These are phyloP conservation scores for Shargacucullia verbasci DNA, from an alignment of 2,888 invertebrate species.

Conservation along the genomic window DNA sequence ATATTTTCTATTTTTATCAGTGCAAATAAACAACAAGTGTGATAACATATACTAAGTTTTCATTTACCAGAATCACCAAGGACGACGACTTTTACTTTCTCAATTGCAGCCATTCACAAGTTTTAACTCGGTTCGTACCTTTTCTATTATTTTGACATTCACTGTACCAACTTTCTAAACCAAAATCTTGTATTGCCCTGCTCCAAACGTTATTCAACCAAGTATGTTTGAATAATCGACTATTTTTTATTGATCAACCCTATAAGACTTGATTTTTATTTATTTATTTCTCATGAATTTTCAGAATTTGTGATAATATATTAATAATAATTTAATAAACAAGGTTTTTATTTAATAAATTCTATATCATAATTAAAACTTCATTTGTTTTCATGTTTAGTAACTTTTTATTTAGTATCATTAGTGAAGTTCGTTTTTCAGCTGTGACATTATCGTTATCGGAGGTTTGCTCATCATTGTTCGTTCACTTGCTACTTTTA, in stretches of 20 bases:
- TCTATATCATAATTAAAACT: no score
- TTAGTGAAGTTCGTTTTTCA: neutral
- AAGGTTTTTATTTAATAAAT: no score
- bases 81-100: slow-evolving; percentile 96
- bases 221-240: slow-evolving; percentile 30
- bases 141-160: slow-evolving; percentile 73
- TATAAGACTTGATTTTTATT: no score
- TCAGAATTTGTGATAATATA: no score
- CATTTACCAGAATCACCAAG: slow-evolving; percentile 96
- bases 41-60: slow-evolving; percentile 53
- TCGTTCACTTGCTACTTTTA: slow-evolving; percentile 50
- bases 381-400: no score
- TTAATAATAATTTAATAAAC: no score
- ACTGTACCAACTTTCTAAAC: slow-evolving; percentile 53
- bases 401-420: no score
- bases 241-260: neutral
- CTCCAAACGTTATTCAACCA: neutral
- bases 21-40: slow-evolving; percentile 58
- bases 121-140: slow-evolving; percentile 68
- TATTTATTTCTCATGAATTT: no score
- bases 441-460: slow-evolving; percentile 24
- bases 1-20: slow-evolving; percentile 45
- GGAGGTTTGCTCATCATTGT: slow-evolving; percentile 59
- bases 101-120: slow-evolving; percentile 93
- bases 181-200: slow-evolving; percentile 32